Base-by-base conservation (phyloP, 2,888 invertebrate genomes). In the Sinelater perroti region DNA sequence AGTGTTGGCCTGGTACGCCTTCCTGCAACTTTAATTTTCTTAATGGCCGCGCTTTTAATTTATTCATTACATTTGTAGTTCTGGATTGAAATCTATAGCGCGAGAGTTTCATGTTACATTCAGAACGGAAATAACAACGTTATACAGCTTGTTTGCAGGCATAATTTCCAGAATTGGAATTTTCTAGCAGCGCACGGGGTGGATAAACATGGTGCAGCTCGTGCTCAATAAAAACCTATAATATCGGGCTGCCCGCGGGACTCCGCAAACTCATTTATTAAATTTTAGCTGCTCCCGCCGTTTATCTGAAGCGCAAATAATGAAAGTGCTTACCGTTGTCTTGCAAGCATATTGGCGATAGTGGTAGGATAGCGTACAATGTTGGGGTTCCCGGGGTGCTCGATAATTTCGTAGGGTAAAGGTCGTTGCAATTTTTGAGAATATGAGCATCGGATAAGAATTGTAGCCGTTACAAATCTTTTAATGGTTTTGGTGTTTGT, bases 381-480 rank as follows among this genome's bases (percentile, higher is more conserved):
- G 20, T 31, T 45, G 31, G 17, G 31, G 45, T 45, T 52, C 47
- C 56, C 26, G 13, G 24, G 26, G 40, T 21, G 24, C 40, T 21
- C 26, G 24, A 59, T 62, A 62, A 62, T 62, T 56, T 59, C 13
- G 24, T 24, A 45, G 59, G 56, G 56, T 62, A 56, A 59, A 53
- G n/a, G n/a, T n/a, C 40, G 31, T 45, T 56, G 45, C 56, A 49
- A 59, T 62, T 62, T 62, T 46, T 18, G 26, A 36, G 24, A 46
- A 56, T 42, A 51, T 35, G 53, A 38, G 44, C 46, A 18, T 18
- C 40, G 46, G 59, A 62, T 62, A 56, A 56, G 62, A 58, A 52
- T 55, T 54, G 52, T 50, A 58, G 54, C 57, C 51, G 28, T 51
- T 16, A 42, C 45, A n/a, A n/a, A n/a, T n/a, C n/a, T n/a, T n/a